Base-by-base conservation (phyloP, 2,888 invertebrate genomes). In the Apoda limacodes region DNA sequence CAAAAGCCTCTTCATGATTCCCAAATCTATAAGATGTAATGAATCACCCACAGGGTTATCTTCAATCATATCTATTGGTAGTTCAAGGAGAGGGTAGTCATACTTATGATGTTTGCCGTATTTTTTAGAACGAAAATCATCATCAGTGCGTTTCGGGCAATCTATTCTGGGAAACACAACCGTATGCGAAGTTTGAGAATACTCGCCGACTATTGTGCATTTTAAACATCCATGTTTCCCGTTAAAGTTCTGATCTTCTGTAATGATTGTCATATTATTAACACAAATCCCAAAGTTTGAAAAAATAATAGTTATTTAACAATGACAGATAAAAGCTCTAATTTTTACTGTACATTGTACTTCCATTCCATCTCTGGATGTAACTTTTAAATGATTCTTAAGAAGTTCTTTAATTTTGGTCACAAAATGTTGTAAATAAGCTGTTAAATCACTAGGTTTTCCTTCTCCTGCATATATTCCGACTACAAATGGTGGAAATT, bases 41-140 rank as follows among this genome's bases (percentile, higher is more conserved):
- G 39, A 40, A 26, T 26, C 26, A n/a, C 15, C 26, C 15, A 26
- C 26, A 6, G 26, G 26, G 9, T 17, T 17, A n/a, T 5, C 26
- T 10, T 26, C 9, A 64, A 61, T 25, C 24, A 25, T 28, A 13
- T 21, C 14, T 13, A 28, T 28, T 9, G 21, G 28, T 64, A 26
- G 26, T 9, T 9, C 5, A n/a, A 26, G 26, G n/a, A 26, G 19
- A 17, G 26, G 26, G 7, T 15, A 26, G 10, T 26, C 26, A 15
- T 5, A 26, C 22, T 26, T 26, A 9, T 26, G 26, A 10, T 26
- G 26, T 9, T 9, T n/a, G 10, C 26, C 26, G 15, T 20, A 21
- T 21, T 21, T 13, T 13, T 28, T 28, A n/a, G 9, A 13, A 11
- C 28, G 20, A 12, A 29, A 22, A 5, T 22, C 15, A 13, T 14